A percentile compares a stretch with the other conserved stretches of the same genome.
These are phyloP conservation scores for Solen grandis DNA, from an alignment of 1,140 invertebrate species.

Conservation along the genomic window DNA sequence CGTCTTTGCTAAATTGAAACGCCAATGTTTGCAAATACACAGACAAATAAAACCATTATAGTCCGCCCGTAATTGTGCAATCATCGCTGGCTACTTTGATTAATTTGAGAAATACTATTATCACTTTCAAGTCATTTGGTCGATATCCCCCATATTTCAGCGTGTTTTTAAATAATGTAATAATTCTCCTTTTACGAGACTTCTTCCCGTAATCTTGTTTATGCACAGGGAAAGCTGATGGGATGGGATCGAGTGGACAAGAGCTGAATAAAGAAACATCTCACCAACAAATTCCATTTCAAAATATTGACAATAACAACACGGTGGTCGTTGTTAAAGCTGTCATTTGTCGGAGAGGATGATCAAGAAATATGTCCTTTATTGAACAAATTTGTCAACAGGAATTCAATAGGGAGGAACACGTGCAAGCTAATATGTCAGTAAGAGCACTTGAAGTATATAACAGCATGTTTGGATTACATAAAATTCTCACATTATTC, in stretches of 20 bases:
- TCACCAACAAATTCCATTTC: constrained; percentile 31
- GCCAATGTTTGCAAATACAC: constrained; percentile 45
- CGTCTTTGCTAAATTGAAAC: constrained; percentile 44
- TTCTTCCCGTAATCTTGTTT: constrained; percentile 38
- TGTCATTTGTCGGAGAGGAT: constrained; percentile 34
- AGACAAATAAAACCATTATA: constrained; percentile 48
- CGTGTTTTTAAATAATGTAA: constrained; percentile 43
- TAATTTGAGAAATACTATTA: constrained; percentile 33
- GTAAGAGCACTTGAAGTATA: constrained; percentile 23
- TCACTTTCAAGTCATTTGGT: constrained; percentile 39
- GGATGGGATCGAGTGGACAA: constrained; percentile 42
- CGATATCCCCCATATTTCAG: constrained; percentile 40
- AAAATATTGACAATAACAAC: constrained; percentile 16
- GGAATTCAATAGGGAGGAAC: constrained; percentile 32
- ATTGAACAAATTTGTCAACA: constrained; percentile 19
- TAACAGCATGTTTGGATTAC: constrained; percentile 6
- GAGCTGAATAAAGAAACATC: constrained; percentile 35
- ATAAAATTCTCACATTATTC: constrained; percentile 33
- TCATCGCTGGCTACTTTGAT: constrained; percentile 26
- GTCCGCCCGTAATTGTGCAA: constrained; percentile 38
- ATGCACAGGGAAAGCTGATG: constrained; percentile 24
- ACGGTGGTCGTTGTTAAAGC: constrained; percentile 38
- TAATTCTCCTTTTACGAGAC: constrained; percentile 8
- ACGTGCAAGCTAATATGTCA: constrained; percentile 26
- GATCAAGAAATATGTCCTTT: constrained; percentile 34